phyloP scores from a whole-genome alignment of 37 sponge, comb jelly and placozoan species.

The Ephydatia muelleri region DNA sequence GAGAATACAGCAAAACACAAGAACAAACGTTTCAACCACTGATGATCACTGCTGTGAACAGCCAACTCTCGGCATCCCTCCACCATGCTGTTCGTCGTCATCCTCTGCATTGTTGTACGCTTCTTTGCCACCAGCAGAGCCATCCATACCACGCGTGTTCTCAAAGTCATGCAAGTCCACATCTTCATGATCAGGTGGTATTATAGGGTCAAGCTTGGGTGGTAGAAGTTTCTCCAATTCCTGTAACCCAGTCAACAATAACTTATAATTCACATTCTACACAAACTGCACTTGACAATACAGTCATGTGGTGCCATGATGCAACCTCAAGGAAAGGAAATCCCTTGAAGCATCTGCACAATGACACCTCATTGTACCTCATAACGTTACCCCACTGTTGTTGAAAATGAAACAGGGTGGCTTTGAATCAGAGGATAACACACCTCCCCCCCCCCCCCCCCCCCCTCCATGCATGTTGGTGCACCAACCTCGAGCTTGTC shows the following conservation, averaged over 20 bases:
- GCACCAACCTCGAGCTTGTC: conserved; percentile 43
- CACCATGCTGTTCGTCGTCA: conserved; percentile 39
- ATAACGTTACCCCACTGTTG: neutral
- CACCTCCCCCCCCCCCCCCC: no score
- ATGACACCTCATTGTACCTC: neutral
- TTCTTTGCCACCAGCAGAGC: neutral
- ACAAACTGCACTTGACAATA: neutral
- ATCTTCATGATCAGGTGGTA: conserved; percentile 54
- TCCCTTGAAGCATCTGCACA: neutral
- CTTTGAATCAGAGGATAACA: conserved; percentile 3
- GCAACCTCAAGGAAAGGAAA: neutral
- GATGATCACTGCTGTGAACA: conserved; percentile 33
- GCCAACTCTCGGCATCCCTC: conserved; percentile 3
- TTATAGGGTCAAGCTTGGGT: neutral
- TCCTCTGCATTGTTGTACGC: conserved; percentile 15
- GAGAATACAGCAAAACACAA: neutral
- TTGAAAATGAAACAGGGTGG: neutral
- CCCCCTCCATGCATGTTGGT: no score
- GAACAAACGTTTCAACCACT: neutral
- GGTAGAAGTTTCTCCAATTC: conserved; percentile 47
- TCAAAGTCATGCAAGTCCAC: conserved; percentile 69
- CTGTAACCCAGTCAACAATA: conserved; percentile 9
- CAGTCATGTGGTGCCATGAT: neutral
- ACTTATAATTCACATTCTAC: neutral
- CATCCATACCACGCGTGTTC: conserved; percentile 18